These are phyloP conservation scores for Orcinus orca DNA, from an alignment of 2,113 vertebrate species.

Conservation along the genomic window DNA sequence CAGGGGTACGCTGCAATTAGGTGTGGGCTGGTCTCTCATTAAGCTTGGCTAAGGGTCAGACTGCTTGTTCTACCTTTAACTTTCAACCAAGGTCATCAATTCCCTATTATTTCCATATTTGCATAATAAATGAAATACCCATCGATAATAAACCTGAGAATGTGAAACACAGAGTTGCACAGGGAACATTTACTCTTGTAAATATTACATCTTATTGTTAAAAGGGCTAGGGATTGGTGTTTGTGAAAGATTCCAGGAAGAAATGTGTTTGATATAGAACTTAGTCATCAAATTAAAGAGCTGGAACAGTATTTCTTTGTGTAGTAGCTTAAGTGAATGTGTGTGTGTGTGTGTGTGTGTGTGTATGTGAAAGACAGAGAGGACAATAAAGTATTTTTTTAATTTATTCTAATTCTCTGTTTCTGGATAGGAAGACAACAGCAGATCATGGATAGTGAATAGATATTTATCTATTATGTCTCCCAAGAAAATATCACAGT, in stretches of 20 bases:
- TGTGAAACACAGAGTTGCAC: neutral
- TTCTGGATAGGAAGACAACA: neutral
- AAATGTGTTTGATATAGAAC: neutral
- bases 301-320: neutral
- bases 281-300: neutral
- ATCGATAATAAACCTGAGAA: neutral
- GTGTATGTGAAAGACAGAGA: neutral
- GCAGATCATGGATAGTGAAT: neutral
- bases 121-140: neutral
- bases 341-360: neutral
- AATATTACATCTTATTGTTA: neutral
- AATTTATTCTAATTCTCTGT: neutral
- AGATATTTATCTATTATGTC: neutral
- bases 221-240: neutral
- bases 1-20: fast-evolving
- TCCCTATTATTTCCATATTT: neutral
- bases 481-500: neutral
- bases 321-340: neutral
- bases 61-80: neutral
- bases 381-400: fast-evolving
- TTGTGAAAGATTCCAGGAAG: neutral
- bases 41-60: neutral
- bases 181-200: neutral
- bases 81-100: neutral
- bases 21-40: neutral